Percentiles rank a stretch among this genome's conserved stretches.
Evolutionary conservation across 2,797 vertebrate species (phyloP).

Genomic region (Diglossa cyanea): DNA sequence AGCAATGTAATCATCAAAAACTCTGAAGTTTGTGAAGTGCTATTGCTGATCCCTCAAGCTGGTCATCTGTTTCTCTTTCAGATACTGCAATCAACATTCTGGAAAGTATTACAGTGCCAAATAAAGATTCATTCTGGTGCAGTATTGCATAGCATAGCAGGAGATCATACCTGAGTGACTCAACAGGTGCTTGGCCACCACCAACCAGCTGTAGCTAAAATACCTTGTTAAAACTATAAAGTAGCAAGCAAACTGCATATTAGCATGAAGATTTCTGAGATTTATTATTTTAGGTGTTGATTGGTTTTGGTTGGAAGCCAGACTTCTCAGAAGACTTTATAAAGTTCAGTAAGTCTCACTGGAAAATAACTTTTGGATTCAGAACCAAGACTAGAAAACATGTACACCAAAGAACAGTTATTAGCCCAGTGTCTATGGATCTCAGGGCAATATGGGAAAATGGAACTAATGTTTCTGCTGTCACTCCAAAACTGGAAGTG

Average conservation of each 20-base stretch:
- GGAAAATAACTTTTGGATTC: background rate
- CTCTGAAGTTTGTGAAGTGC: background rate
- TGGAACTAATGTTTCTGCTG: rapidly evolving
- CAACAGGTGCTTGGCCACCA: background rate
- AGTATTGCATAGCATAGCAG: background rate
- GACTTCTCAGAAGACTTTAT: background rate
- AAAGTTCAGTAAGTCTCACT: background rate
- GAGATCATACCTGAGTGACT: background rate
- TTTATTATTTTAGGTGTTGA: background rate
- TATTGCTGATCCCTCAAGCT: conserved; percentile 17
- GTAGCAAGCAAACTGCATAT: background rate
- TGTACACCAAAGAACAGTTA: background rate
- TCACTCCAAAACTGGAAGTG: background rate
- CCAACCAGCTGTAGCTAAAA: background rate
- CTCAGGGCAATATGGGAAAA: background rate
- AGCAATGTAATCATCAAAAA: background rate
- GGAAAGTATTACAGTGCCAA: background rate
- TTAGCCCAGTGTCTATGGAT: background rate
- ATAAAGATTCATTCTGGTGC: background rate
- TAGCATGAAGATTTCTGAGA: background rate
- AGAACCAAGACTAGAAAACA: background rate
- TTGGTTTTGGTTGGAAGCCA: background rate
- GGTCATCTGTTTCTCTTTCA: conserved; percentile 24
- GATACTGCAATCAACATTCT: background rate
- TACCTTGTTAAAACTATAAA: background rate